Conservation (phyloP, 37 sponge, comb jelly and placozoan genomes). For the Hexactinellida sp. region DNA sequence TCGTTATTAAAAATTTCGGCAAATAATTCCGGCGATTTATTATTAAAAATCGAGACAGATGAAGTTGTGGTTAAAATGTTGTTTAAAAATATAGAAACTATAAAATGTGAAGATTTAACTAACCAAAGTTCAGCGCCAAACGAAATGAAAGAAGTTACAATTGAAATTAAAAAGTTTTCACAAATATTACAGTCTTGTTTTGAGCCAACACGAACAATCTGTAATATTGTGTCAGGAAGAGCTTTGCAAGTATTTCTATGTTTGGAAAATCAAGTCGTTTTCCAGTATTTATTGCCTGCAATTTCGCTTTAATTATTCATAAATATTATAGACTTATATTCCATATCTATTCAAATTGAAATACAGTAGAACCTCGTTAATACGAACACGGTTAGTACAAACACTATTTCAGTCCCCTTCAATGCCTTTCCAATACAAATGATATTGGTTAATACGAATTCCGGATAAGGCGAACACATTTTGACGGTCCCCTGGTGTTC, state of each 20-base stretch:
- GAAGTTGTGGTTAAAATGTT: background rate
- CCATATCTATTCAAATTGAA: no score
- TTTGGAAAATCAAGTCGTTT: background rate
- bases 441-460: no score
- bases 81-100: background rate
- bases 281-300: background rate
- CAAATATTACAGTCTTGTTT: background rate
- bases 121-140: background rate
- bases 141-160: background rate
- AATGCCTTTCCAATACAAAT: no score
- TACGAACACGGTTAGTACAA: no score
- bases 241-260: background rate
- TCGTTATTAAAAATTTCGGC: background rate
- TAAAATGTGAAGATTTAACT: background rate
- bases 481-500: no score
- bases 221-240: background rate
- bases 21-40: background rate
- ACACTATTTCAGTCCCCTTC: no score
- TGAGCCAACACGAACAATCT: background rate
- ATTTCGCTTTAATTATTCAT: conserved; percentile 33
- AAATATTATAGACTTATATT: no score
- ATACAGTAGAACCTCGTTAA: no score
- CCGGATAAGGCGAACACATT: no score
- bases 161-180: background rate
- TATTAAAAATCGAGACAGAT: background rate